phyloP scores from a whole-genome alignment of 2,113 vertebrate species.

The Myrmecobius fasciatus region DNA sequence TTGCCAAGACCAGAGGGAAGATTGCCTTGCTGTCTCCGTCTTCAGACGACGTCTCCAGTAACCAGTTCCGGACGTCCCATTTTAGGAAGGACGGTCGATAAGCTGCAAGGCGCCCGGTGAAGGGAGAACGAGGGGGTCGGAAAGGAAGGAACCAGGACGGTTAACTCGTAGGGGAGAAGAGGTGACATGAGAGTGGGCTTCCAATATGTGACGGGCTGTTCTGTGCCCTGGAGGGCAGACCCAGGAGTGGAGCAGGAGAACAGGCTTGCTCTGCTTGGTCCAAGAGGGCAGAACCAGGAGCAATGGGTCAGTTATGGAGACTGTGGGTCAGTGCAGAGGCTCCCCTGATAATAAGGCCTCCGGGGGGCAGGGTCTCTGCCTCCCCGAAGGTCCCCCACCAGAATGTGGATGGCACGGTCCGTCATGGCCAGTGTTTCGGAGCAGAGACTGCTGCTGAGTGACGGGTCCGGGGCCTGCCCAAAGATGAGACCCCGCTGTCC shows the following conservation, averaged over 20 bases:
- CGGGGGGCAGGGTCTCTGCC: background rate
- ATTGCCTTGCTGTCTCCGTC: background rate
- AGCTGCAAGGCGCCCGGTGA: background rate
- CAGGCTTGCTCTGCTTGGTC: background rate
- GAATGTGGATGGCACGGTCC: background rate
- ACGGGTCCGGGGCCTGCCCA: background rate
- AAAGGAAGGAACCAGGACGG: background rate
- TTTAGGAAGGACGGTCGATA: background rate
- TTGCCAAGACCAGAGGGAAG: background rate
- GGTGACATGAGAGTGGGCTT: background rate
- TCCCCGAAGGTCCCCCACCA: background rate
- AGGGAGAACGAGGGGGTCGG: background rate
- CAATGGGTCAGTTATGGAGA: background rate
- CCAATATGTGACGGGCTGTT: background rate
- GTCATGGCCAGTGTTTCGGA: background rate
- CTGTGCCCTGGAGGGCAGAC: background rate
- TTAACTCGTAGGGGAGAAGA: background rate
- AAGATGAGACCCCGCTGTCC: background rate
- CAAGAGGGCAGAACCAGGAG: background rate
- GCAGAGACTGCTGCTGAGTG: background rate
- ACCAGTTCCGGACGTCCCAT: background rate
- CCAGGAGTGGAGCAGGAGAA: background rate
- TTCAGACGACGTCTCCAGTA: background rate
- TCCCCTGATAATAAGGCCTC: background rate
- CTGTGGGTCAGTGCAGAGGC: background rate